Evolutionary conservation across 2,797 vertebrate species (phyloP).

Genomic region (Gila robusta): DNA sequence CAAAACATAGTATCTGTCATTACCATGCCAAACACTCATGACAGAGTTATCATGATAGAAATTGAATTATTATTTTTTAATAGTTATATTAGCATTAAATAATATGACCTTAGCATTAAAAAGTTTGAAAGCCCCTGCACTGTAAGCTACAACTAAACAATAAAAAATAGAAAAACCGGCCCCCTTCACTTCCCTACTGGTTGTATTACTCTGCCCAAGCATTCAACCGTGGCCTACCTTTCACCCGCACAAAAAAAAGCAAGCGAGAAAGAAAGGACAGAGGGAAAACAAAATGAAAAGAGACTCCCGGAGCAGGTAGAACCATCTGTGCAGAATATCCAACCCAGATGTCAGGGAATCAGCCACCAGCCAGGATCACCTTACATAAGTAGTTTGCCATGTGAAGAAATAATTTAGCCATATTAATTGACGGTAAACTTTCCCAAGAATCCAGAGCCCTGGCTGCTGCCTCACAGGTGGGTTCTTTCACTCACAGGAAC

Average conservation of each 20-base stretch:
- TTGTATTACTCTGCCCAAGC: constrained; percentile 61
- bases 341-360: constrained; percentile 81
- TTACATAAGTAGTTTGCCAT: constrained; percentile 93
- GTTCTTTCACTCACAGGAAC: constrained; percentile 89
- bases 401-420: constrained; percentile 91
- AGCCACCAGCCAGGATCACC: constrained; percentile 80
- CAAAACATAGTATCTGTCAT: background rate
- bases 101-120: background rate
- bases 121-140: background rate
- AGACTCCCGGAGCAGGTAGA: constrained; percentile 81
- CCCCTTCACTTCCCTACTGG: constrained; percentile 28
- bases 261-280: constrained; percentile 48
- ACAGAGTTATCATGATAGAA: background rate
- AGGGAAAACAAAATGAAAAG: constrained; percentile 52
- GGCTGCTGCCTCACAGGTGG: constrained; percentile 88
- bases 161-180: constrained; percentile 52
- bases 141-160: constrained; percentile 20
- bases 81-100: background rate
- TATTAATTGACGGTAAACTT: constrained; percentile 95
- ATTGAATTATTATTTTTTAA: background rate
- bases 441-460: constrained; percentile 82
- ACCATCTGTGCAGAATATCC: constrained; percentile 84
- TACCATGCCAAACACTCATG: background rate
- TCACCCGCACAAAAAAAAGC: constrained; percentile 56
- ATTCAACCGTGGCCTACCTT: constrained; percentile 61